These are phyloP conservation scores for Cydia strobilella DNA, from an alignment of 1,140 invertebrate species.

Conservation along the genomic window DNA sequence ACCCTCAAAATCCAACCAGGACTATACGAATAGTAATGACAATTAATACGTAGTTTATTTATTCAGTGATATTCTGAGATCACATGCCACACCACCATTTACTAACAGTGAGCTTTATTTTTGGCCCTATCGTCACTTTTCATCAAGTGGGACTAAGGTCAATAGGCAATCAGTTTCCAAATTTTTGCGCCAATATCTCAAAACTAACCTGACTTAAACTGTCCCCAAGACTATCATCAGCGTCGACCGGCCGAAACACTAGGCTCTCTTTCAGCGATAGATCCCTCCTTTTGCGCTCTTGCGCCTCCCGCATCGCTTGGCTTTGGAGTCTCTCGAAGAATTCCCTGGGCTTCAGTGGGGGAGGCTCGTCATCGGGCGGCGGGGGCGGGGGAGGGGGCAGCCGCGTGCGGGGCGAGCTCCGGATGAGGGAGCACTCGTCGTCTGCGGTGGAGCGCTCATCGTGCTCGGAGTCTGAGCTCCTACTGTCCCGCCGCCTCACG, in stretches of 20 bases:
- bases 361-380: slow-evolving; percentile 71
- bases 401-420: slow-evolving; percentile 62
- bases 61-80: too few relatives aligned
- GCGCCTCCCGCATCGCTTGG: slow-evolving; percentile 69
- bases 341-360: slow-evolving; percentile 69
- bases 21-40: too few relatives aligned
- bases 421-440: slow-evolving; percentile 74
- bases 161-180: too few relatives aligned
- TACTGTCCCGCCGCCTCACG: slow-evolving; percentile 68
- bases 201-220: slow-evolving; percentile 71
- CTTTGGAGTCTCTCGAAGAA: slow-evolving; percentile 73
- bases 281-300: slow-evolving; percentile 62
- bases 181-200: background rate
- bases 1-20: too few relatives aligned
- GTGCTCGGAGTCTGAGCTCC: slow-evolving; percentile 75
- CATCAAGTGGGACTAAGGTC: too few relatives aligned
- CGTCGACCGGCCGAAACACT: slow-evolving; percentile 61
- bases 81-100: too few relatives aligned
- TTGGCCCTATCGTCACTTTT: too few relatives aligned
- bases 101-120: too few relatives aligned
- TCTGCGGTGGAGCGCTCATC: slow-evolving; percentile 79
- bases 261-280: slow-evolving; percentile 54
- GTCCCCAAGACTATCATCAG: slow-evolving; percentile 68
- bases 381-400: slow-evolving; percentile 67
- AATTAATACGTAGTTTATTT: too few relatives aligned